Evolutionary conservation across 2,797 vertebrate species (phyloP).

Genomic region (Limosa lapponica): DNA sequence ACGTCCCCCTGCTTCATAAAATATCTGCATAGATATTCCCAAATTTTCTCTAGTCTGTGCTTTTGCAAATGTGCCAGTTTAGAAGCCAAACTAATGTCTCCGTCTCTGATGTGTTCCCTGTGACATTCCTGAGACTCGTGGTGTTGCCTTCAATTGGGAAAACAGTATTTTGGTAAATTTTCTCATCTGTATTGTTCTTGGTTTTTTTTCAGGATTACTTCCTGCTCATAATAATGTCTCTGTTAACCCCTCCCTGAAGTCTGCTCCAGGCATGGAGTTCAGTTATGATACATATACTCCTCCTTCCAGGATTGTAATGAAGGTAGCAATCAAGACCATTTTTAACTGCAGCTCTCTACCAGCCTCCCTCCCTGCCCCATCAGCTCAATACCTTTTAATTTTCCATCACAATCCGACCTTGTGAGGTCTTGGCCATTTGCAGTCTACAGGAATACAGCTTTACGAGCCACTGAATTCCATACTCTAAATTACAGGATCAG

Average conservation of each 20-base stretch:
- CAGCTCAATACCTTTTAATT: not conserved
- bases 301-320: not conserved
- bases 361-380: not conserved
- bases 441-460: not conserved
- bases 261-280: not conserved
- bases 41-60: not conserved
- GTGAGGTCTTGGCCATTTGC: not conserved
- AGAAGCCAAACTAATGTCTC: not conserved
- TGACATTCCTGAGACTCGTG: not conserved
- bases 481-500: not conserved
- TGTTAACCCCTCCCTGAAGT: not conserved
- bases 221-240: not conserved
- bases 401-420: not conserved
- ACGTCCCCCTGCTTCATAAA: not conserved
- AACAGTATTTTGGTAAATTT: not conserved
- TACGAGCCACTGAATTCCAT: not conserved
- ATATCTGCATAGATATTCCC: not conserved
- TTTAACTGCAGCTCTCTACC: not conserved
- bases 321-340: not conserved
- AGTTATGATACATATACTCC: not conserved
- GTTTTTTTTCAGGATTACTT: not conserved
- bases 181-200: not conserved
- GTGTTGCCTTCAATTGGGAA: not conserved
- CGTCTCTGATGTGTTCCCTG: not conserved
- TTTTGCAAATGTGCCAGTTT: not conserved